Percentiles rank a stretch among this genome's conserved stretches.
Evolutionary conservation across 2,797 vertebrate genomes (phyloP).

Genomic region (Sebastes baramenuke): DNA sequence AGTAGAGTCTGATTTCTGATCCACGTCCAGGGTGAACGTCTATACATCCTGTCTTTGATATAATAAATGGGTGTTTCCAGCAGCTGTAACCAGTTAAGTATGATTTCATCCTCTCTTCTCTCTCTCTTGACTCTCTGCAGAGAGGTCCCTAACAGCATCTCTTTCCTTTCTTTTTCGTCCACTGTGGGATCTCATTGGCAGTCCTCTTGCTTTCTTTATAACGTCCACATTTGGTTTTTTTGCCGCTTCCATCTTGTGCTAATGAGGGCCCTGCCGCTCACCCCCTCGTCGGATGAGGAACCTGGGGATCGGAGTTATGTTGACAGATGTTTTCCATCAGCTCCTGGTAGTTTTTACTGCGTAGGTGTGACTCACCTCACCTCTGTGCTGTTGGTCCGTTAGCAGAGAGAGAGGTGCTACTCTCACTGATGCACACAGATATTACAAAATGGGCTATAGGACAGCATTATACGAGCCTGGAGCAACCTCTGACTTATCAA

Average conservation of each 20-base stretch:
- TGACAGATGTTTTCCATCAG: constrained; percentile 28
- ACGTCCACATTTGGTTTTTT: constrained; percentile 1
- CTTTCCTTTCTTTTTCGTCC: background rate
- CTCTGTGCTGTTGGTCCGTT: background rate
- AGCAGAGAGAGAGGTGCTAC: background rate
- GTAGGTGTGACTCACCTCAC: constrained; percentile 4
- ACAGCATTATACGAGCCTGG: background rate
- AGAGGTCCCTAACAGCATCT: background rate
- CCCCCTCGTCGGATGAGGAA: constrained; percentile 6
- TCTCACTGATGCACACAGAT: background rate
- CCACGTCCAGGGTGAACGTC: background rate
- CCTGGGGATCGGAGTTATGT: constrained; percentile 31
- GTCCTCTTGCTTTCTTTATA: constrained; percentile 5
- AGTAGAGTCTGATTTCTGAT: background rate
- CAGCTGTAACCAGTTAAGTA: constrained; percentile 12
- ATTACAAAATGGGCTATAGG: background rate
- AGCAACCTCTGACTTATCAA: background rate
- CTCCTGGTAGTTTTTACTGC: background rate
- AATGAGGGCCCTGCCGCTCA: constrained; percentile 48
- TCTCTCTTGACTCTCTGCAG: background rate
- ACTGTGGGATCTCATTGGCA: constrained; percentile 1
- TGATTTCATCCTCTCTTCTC: background rate
- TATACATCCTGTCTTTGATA: background rate
- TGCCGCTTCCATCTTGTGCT: constrained; percentile 2
- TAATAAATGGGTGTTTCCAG: background rate